phyloP scores from a whole-genome alignment of 1,140 invertebrate species.

The Cydia strobilella region DNA sequence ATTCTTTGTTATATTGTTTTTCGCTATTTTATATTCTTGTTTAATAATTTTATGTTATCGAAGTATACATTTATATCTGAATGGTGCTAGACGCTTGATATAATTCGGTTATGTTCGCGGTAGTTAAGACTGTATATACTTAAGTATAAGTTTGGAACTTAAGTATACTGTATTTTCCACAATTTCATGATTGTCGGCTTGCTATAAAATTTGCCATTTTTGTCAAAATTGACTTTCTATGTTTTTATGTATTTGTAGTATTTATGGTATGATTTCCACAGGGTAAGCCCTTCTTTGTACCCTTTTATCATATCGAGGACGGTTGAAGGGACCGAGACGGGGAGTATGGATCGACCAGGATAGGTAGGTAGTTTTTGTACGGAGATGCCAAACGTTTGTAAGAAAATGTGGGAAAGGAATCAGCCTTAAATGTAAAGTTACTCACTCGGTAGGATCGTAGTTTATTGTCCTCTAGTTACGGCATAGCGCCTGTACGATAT shows the following conservation, averaged over 20 bases:
- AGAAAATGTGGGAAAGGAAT: constrained; percentile 51
- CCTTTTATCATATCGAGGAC: constrained; percentile 64
- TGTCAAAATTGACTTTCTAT: constrained; percentile 38
- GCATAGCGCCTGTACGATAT: constrained; percentile 44
- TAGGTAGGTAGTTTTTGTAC: constrained; percentile 74
- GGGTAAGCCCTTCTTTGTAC: constrained; percentile 62
- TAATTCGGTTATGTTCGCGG: constrained; percentile 61
- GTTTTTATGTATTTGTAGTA: constrained; percentile 44
- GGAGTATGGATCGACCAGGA: constrained; percentile 66
- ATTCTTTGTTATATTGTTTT: constrained; percentile 68
- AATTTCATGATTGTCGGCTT: constrained; percentile 37
- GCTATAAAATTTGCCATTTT: constrained; percentile 55
- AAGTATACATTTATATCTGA: constrained; percentile 70
- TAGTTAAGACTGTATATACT: constrained; percentile 68
- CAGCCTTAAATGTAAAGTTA: constrained; percentile 42
- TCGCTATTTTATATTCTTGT: constrained; percentile 59
- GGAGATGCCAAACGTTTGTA: constrained; percentile 62
- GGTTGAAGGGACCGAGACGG: constrained; percentile 73
- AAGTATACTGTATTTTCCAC: constrained; percentile 35
- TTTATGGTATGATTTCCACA: constrained; percentile 59
- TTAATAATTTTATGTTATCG: constrained; percentile 74
- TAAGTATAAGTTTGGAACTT: constrained; percentile 41
- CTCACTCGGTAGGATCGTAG: constrained; percentile 27
- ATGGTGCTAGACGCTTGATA: constrained; percentile 77
- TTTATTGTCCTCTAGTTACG: constrained; percentile 10